Conservation (phyloP, 2,888 invertebrate species). For the Scaptomyza cyrtandrae region DNA sequence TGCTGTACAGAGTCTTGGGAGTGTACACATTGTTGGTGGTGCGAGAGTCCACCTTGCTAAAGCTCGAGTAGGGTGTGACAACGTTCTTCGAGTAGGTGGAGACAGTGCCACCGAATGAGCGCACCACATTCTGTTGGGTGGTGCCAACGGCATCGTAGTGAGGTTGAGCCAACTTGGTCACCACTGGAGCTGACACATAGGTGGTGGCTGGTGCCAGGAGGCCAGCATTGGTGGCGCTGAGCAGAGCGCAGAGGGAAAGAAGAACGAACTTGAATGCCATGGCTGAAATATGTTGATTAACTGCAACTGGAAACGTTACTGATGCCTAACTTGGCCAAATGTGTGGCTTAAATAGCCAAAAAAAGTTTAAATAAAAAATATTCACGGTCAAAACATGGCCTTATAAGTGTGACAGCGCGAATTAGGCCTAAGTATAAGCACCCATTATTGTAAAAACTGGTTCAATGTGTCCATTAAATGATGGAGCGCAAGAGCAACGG, state of each 20-base stretch:
- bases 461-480: constrained; percentile 57
- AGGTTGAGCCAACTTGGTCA: constrained; percentile 80
- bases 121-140: constrained; percentile 86
- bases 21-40: constrained; percentile 86
- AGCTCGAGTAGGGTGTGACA: constrained; percentile 87
- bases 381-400: constrained; percentile 57
- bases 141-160: constrained; percentile 81
- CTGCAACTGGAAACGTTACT: constrained; percentile 55
- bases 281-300: constrained; percentile 36
- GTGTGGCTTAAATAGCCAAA: constrained; percentile 61
- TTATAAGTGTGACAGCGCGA: constrained; percentile 59
- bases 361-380: constrained; percentile 50
- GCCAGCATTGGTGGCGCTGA: constrained; percentile 88
- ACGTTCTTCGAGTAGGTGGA: constrained; percentile 87
- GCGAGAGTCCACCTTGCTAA: constrained; percentile 86
- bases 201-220: constrained; percentile 80
- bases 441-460: constrained; percentile 51
- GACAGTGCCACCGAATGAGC: constrained; percentile 86
- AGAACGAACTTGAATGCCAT: constrained; percentile 86
- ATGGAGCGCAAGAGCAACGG: constrained; percentile 7
- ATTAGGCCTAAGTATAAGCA: constrained; percentile 66
- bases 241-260: constrained; percentile 86
- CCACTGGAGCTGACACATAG: constrained; percentile 65
- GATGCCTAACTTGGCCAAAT: constrained; percentile 51
- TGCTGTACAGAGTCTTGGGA: constrained; percentile 81